These are phyloP conservation scores for Drosophila equinoxialis DNA, from an alignment of 1,140 invertebrate genomes.

Conservation along the genomic window DNA sequence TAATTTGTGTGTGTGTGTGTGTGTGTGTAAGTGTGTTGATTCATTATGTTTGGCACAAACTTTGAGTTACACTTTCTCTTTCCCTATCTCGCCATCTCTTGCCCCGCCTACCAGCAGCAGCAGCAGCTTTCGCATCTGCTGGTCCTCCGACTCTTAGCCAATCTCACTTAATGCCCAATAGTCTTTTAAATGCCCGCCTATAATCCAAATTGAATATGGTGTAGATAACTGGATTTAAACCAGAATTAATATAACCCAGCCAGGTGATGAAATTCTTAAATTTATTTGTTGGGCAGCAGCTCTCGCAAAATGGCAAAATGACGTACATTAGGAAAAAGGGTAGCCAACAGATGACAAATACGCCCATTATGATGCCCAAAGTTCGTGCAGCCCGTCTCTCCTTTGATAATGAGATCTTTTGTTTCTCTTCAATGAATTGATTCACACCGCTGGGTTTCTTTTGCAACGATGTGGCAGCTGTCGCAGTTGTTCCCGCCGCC, in stretches of 20 bases:
- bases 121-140: too few relatives aligned
- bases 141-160: background rate
- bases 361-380: constrained; percentile 96
- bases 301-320: constrained; percentile 92
- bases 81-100: background rate
- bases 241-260: constrained; percentile 98
- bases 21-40: background rate
- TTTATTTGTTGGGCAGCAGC: constrained; percentile 90
- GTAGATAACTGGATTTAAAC: constrained; percentile 98
- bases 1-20: background rate
- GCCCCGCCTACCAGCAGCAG: too few relatives aligned
- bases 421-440: constrained; percentile 96
- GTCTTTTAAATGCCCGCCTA: constrained; percentile 94
- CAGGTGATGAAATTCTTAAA: constrained; percentile 96
- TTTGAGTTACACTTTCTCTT: constrained; percentile 52
- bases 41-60: constrained; percentile 65
- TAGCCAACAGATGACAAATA: constrained; percentile 98
- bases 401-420: constrained; percentile 95
- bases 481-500: constrained; percentile 1
- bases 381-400: constrained; percentile 96
- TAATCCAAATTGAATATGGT: constrained; percentile 99
- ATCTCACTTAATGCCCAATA: constrained; percentile 87
- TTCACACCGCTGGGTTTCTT: constrained; percentile 86
- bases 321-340: constrained; percentile 98
- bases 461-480: constrained; percentile 52